A percentile compares a stretch with the other conserved stretches of the same genome.
Conservation (phyloP, 1,140 invertebrate genomes). For the Meloidogyne hapla region DNA sequence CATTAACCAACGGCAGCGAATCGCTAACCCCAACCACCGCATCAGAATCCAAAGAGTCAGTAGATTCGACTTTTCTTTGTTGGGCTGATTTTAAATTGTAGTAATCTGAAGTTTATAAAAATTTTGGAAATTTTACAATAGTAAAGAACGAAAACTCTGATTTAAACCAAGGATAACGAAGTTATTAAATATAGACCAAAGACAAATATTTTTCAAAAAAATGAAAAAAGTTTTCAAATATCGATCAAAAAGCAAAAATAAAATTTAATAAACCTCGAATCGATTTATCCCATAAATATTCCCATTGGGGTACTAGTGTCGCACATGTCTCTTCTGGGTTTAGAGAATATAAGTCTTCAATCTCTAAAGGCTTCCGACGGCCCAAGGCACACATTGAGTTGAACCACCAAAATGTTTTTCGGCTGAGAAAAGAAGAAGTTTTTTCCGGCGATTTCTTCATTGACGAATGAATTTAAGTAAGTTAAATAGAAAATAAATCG, state of each 20-base stretch:
- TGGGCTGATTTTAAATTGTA: neutral
- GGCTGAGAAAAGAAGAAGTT: conserved; percentile 54
- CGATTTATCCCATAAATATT: conserved; percentile 50
- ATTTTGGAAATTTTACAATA: too few relatives aligned
- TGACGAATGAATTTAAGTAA: neutral
- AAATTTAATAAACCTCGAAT: conserved; percentile 42
- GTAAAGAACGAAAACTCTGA: too few relatives aligned
- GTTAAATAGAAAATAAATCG: neutral
- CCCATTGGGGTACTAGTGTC: conserved; percentile 50
- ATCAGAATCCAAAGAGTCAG: neutral
- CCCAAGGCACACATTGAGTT: conserved; percentile 53
- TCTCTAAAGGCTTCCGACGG: conserved; percentile 50
- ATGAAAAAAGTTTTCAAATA: too few relatives aligned
- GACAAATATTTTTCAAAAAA: too few relatives aligned
- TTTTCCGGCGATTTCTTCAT: conserved; percentile 54
- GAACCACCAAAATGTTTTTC: conserved; percentile 63
- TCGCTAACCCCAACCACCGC: neutral
- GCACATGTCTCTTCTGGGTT: conserved; percentile 47
- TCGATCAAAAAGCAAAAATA: too few relatives aligned
- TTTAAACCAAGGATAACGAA: too few relatives aligned
- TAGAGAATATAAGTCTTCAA: conserved; percentile 57
- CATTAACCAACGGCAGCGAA: neutral
- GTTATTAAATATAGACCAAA: too few relatives aligned
- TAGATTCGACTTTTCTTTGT: neutral
- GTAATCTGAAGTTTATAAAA: neutral